Evolutionary conservation across 1,140 invertebrate genomes (phyloP).

Genomic region (Apis mellifera): DNA sequence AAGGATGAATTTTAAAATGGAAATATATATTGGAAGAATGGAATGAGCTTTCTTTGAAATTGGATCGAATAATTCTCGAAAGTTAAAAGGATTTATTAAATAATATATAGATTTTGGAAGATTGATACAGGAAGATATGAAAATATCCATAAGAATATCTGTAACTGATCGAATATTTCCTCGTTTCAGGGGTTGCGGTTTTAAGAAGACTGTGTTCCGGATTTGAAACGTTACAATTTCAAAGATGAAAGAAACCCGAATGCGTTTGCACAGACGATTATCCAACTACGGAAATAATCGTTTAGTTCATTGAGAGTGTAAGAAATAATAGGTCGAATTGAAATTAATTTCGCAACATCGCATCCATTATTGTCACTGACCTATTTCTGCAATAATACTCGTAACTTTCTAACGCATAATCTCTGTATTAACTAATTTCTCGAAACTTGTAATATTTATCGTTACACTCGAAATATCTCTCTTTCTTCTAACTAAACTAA

Average conservation of each 20-base stretch:
- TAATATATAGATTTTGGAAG: too few species aligned
- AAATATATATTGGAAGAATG: too few species aligned
- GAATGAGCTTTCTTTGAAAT: too few species aligned
- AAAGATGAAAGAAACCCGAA: background rate
- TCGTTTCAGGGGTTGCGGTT: background rate
- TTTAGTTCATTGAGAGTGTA: slow-evolving; percentile 13
- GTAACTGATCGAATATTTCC: too few species aligned
- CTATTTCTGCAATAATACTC: slow-evolving; percentile 40
- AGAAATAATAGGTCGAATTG: slow-evolving; percentile 16
- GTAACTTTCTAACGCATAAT: background rate
- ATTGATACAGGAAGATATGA: too few species aligned
- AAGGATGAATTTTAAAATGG: too few species aligned
- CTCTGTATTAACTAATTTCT: slow-evolving; percentile 25
- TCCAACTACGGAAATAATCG: slow-evolving; percentile 22
- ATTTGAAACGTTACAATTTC: background rate
- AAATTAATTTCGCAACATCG: slow-evolving; percentile 30
- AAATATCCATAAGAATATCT: too few species aligned
- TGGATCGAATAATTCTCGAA: too few species aligned
- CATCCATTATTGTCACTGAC: slow-evolving; percentile 11
- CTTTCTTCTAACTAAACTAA: background rate
- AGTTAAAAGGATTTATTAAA: too few species aligned
- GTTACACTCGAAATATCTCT: background rate
- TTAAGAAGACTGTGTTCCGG: background rate
- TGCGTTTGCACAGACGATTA: background rate
- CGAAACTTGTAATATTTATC: slow-evolving; percentile 14